Base-by-base conservation (phyloP, 1,140 invertebrate species). In the Pinna nobilis region DNA sequence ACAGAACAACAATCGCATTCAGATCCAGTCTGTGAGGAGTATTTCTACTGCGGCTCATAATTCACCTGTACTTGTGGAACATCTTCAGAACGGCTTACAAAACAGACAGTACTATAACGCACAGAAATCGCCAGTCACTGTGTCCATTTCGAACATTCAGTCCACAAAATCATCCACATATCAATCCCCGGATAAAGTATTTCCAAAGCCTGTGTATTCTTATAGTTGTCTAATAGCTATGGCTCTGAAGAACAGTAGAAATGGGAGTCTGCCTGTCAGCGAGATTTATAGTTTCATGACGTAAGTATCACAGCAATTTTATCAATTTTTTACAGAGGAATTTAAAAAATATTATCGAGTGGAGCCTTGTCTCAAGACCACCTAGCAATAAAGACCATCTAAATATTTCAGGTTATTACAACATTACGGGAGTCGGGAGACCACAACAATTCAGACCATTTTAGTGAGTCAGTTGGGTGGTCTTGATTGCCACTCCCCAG, bases 251-350 rank as follows among this genome's bases (percentile, higher is more conserved):
- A 99, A 99, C 87, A 98, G 96, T 61, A 92, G 94, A 79, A 95
- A 94, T 64, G 97, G 97, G 55, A 97, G 95, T 82, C 89, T 99
- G 80, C 97, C 97, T 2, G 97, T 99, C 7, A 98, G 97, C 7
- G 97, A 99, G 91, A 99, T 99, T 75, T 99, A 99, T 88, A 97
- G 96, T 88, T 99, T 99, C 87, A 98, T 99, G 94, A 98, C 95
- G 95, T 97, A 90, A 93, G 94, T 92, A 33, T 4, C 13, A 32
- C 15, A 6, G 13, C 30, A 57, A 33, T 57, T 57, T 57, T n/a
- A n/a, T n/a, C n/a, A n/a, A n/a, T n/a, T n/a, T n/a, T n/a, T n/a
- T n/a, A n/a, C n/a, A n/a, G n/a, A n/a, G n/a, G n/a, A n/a, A n/a
- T n/a, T n/a, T n/a, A n/a, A n/a, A n/a, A n/a, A n/a, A n/a, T n/a